Evolutionary conservation across 2,113 vertebrate genomes (phyloP).

Genomic region (Malurus melanocephalus): DNA sequence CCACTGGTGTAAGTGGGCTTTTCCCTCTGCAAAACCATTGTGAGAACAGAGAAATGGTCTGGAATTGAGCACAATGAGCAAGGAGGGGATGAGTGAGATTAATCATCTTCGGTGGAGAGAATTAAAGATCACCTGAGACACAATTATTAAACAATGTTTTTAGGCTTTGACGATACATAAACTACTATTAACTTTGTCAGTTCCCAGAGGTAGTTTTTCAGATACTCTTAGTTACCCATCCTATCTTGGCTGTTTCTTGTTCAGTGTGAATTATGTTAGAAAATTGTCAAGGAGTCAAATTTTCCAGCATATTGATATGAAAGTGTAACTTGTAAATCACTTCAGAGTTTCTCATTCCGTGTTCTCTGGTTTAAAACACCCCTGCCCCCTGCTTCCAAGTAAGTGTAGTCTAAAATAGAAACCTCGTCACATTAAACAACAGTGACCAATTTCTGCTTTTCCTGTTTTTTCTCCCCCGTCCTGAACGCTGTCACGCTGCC

Average conservation of each 20-base stretch:
- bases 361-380: not conserved
- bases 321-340: not conserved
- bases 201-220: not conserved
- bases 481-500: not conserved
- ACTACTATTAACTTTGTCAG: not conserved
- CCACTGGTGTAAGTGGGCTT: not conserved
- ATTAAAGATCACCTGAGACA: conserved; percentile 5
- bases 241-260: not conserved
- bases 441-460: not conserved
- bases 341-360: not conserved
- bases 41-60: not conserved
- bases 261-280: not conserved
- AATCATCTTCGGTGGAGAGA: not conserved
- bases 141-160: conserved; percentile 16
- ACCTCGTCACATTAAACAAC: not conserved
- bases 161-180: not conserved
- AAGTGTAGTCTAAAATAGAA: not conserved
- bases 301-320: not conserved
- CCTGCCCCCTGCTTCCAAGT: rapidly evolving
- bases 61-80: not conserved
- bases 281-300: not conserved
- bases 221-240: not conserved
- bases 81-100: not conserved
- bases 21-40: not conserved
- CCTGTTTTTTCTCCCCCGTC: rapidly evolving